Base-by-base conservation (phyloP, 1,140 invertebrate species). In the Lutraria rhynchaena region DNA sequence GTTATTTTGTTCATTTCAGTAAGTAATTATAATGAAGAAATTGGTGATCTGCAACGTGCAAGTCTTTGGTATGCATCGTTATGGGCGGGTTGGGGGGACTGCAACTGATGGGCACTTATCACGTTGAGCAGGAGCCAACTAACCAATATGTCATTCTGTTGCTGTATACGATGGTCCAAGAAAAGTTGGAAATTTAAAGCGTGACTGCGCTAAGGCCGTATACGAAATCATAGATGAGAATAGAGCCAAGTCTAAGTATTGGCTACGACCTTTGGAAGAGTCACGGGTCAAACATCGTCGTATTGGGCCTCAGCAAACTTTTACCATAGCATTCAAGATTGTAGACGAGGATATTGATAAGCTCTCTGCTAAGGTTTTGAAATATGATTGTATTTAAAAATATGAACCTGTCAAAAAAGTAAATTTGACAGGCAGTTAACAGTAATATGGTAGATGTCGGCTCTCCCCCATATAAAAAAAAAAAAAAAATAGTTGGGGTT, bases 11-110 rank as follows among this genome's bases (percentile, higher is more conserved):
- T 60, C 57, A 75, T 13, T 53, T 75, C 15, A 53, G 61, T n/a
- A n/a, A n/a, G n/a, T n/a, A n/a, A n/a, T n/a, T n/a, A n/a, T 15
- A 46, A 75, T 75, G 73, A 75, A 61, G 73, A 75, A 60, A 29
- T 35, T 75, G 4, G 73, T 75, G 11, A 60, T 75, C 29, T 11
- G 33, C 4, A 60, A 75, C 19, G 35, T 75, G 3, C 73, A 75
- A 24, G 74, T 77, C 1, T 58, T 77, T 5, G 58, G 74, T 0
- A 65, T 77, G 74, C 60, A 77, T 41, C 60, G 65, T 24, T 77
- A 77, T 53, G 61, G 74, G 7, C 37, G 24, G n/a, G n/a, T n/a
- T n/a, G n/a, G 19, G 33, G 35, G 41, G 51, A 29, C 63, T 69
- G n/a, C 31, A 67, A 1, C 11, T 63, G 31, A 9, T 57, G n/a